A percentile compares a stretch with the other conserved stretches of the same genome.
These are phyloP conservation scores for Hippocampus mohnikei DNA, from an alignment of 2,113 vertebrate species.

Conservation along the genomic window DNA sequence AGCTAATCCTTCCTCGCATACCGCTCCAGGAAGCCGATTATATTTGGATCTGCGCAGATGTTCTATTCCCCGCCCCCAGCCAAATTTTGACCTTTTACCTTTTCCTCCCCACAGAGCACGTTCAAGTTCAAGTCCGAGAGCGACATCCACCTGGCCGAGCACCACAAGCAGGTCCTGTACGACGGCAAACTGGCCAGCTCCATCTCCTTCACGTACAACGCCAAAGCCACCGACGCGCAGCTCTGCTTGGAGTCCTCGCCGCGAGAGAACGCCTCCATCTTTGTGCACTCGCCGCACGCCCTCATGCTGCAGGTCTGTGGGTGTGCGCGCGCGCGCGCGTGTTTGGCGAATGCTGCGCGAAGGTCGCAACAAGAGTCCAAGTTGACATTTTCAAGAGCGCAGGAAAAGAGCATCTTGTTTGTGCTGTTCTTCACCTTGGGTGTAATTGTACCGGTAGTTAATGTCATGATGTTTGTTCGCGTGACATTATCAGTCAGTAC, in stretches of 20 bases:
- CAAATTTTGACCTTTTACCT: background rate
- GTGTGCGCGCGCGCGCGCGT: background rate
- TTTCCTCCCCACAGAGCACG: conserved; percentile 81
- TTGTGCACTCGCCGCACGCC: conserved; percentile 96
- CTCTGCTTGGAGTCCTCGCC: conserved; percentile 97
- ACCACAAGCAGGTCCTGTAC: conserved; percentile 97
- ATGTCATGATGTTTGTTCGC: too few relatives aligned
- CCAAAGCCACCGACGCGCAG: conserved; percentile 96
- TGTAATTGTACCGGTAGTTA: background rate
- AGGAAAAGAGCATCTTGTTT: background rate
- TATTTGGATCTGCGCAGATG: background rate
- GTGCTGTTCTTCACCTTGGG: background rate
- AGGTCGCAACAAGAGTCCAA: background rate
- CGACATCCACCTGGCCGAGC: conserved; percentile 97
- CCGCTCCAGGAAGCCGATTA: conserved; percentile 48
- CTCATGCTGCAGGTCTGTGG: conserved; percentile 89
- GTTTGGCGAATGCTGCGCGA: background rate
- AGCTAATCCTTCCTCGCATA: conserved; percentile 61
- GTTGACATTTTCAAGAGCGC: background rate
- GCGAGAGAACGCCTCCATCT: conserved; percentile 96
- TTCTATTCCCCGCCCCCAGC: background rate
- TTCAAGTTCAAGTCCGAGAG: conserved; percentile 99
- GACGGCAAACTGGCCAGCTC: conserved; percentile 95
- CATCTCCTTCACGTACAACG: conserved; percentile 97
- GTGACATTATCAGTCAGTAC: too few relatives aligned